phyloP scores from a whole-genome alignment of 2,888 invertebrate genomes.

The Philereme transversata region DNA sequence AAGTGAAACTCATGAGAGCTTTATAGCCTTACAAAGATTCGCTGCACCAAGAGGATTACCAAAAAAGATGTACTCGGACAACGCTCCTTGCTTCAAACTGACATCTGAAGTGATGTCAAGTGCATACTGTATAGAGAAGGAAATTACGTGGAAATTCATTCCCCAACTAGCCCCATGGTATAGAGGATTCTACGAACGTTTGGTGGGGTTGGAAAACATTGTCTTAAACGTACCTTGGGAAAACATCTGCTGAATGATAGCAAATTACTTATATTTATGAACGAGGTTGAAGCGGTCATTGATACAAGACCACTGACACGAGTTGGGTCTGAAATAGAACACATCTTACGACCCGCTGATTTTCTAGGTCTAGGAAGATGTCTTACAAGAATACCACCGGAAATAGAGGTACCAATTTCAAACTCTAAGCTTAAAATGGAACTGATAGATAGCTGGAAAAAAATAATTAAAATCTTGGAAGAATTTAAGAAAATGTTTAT shows the following conservation, averaged over 20 bases:
- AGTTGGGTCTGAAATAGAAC: background rate
- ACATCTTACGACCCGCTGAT: background rate
- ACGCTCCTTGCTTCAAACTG: conserved; percentile 28
- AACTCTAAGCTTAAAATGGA: background rate
- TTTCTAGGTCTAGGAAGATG: background rate
- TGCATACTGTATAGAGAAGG: conserved; percentile 11
- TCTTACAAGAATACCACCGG: background rate
- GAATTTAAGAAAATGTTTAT: conserved; percentile 15
- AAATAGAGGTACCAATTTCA: background rate
- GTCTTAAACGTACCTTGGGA: background rate
- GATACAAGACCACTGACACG: conserved; percentile 1
- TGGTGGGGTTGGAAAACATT: conserved; percentile 3
- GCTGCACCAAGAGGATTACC: conserved; percentile 25
- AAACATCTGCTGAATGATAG: background rate
- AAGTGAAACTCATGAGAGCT: background rate
- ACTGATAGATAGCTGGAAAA: conserved; percentile 5
- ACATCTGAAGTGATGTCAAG: conserved; percentile 21
- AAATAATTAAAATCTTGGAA: background rate
- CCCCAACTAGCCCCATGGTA: background rate
- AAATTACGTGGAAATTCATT: background rate
- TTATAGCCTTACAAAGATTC: conserved; percentile 25
- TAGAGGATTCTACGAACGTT: conserved; percentile 2
- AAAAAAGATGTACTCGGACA: conserved; percentile 23
- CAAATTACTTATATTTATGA: background rate
- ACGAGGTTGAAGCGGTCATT: conserved; percentile 4